Conservation (phyloP, 2,113 vertebrate genomes). For the Otolemur garnettii region DNA sequence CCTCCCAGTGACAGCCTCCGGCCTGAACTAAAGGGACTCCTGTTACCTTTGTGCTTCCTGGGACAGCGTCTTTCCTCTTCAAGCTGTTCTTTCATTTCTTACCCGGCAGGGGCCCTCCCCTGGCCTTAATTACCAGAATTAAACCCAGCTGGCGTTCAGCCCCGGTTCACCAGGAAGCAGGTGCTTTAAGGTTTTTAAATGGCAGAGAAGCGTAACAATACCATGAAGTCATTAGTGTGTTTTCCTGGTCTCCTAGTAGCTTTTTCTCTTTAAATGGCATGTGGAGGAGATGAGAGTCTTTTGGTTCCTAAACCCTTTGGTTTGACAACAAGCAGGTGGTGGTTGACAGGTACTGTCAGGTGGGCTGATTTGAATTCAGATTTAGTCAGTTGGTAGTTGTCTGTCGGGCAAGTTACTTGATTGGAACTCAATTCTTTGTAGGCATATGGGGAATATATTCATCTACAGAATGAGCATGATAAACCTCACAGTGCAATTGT, state of each 20-base stretch:
- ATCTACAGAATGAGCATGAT: background rate
- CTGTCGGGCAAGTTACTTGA: background rate
- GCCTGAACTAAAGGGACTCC: background rate
- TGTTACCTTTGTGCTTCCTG: background rate
- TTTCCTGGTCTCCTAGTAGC: background rate
- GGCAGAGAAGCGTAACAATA: background rate
- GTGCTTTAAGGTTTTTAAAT: background rate
- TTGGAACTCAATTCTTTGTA: background rate
- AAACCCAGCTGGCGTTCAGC: background rate
- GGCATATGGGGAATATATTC: background rate
- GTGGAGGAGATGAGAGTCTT: background rate
- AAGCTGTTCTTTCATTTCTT: background rate
- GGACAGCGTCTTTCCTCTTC: background rate
- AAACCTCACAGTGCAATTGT: background rate
- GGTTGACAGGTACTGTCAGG: too few species aligned
- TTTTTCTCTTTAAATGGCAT: background rate
- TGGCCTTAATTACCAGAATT: background rate
- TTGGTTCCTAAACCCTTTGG: background rate
- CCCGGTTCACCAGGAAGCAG: accelerated
- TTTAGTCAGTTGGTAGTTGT: background rate
- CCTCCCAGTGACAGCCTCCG: background rate
- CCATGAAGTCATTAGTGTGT: background rate
- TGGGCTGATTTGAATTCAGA: background rate
- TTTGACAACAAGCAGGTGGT: background rate
- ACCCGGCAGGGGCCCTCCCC: background rate